These are phyloP conservation scores for Lordiphosa collinella DNA, from an alignment of 1,140 invertebrate genomes.

Conservation along the genomic window DNA sequence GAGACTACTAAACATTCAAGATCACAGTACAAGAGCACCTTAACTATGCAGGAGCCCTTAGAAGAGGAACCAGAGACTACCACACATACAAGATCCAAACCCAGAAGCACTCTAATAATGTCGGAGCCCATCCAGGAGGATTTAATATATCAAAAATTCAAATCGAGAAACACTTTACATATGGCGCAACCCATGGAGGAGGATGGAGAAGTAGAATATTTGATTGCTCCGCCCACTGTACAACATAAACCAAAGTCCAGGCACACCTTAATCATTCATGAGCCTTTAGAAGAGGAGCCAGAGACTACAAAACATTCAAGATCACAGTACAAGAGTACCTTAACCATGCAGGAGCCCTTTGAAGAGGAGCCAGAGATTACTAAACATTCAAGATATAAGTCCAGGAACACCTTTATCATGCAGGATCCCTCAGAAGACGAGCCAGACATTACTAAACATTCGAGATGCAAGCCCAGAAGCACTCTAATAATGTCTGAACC, in stretches of 20 bases:
- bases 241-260: not conserved
- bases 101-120: not conserved
- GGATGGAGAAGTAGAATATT: not conserved
- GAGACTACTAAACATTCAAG: too few species aligned
- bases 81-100: not conserved
- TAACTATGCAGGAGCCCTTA: not conserved
- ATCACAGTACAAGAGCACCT: too few species aligned
- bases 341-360: not conserved
- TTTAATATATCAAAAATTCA: not conserved
- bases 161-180: not conserved
- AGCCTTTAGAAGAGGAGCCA: too few species aligned
- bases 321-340: too few species aligned
- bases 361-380: constrained; percentile 1
- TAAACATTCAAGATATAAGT: not conserved
- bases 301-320: too few species aligned
- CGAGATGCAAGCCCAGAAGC: not conserved
- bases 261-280: too few species aligned
- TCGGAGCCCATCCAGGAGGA: constrained; percentile 3
- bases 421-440: constrained; percentile 2
- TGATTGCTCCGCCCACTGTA: not conserved
- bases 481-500: not conserved
- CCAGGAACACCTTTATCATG: too few species aligned
- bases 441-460: too few species aligned
- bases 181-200: constrained; percentile 6
- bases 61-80: not conserved